Base-by-base conservation (phyloP, 2,888 invertebrate species). In the Marasmarcha lunaedactyla region DNA sequence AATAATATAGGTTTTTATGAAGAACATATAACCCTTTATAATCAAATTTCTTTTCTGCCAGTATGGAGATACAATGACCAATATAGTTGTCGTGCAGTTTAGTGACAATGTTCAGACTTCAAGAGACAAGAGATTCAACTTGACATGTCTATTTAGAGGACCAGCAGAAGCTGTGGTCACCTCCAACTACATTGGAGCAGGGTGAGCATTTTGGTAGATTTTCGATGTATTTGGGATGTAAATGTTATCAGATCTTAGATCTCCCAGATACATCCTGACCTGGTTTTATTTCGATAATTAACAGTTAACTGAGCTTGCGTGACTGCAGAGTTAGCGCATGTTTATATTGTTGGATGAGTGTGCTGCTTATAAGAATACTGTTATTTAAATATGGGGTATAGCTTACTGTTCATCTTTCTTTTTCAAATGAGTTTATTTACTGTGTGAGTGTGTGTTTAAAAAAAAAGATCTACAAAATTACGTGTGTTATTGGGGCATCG, bases 151-250 rank as follows among this genome's bases (percentile, higher is more conserved):
- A 41, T 94, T 95, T 73, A 87, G 94, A 51, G 95, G 95, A 15
- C 95, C 95, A 1, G 95, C 95, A 14, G 95, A 96, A 71, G 94
- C 95, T 9, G 93, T 96, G 2, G 95, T 96, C 40, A 95, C 95
- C 11, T 95, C 95, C 15, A 94, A 94, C 54, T 95, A 94, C 66
- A 95, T 95, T 56, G 94, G 94, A 52, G 93, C 94, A 50, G 94
- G 94, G 94, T 93, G 88, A 86, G 85, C 30, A n/a, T 30, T 30
- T n/a, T 11, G 30, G 4, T 30, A 30, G 10, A 30, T 4, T 30
- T 30, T n/a, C 4, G 9, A n/a, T 30, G 30, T 30, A 30, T 30
- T 30, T 30, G 30, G 5, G n/a, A n/a, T 30, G 2, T 30, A 3
- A 30, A 4, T n/a, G 4, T 9, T 30, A 10, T n/a, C 30, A 35